Percentiles rank a stretch among this genome's conserved stretches.
Conservation (phyloP, 2,797 vertebrate species). For the Peromyscus melanophrys region DNA sequence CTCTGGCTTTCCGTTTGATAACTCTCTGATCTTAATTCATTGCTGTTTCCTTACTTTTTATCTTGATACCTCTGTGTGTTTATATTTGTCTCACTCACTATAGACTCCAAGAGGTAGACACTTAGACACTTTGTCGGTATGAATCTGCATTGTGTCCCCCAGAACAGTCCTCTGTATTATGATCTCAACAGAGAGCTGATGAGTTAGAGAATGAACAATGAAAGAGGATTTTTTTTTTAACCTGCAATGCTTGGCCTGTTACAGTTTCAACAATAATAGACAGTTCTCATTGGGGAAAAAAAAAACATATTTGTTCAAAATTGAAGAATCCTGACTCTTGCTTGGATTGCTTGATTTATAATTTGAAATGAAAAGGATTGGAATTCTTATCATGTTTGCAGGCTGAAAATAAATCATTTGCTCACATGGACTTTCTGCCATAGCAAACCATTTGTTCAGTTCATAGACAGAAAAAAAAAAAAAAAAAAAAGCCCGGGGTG, state of each 20-base stretch:
- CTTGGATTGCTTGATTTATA: not conserved
- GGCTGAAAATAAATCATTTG: slow-evolving; percentile 31
- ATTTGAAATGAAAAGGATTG: slow-evolving; percentile 45
- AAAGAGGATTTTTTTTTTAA: slow-evolving; percentile 45
- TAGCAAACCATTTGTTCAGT: not conserved
- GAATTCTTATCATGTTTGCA: not conserved
- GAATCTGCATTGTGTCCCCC: slow-evolving; percentile 12
- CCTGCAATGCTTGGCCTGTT: not conserved
- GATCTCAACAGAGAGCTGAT: not conserved
- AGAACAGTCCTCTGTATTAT: slow-evolving; percentile 4
- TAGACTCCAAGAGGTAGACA: not conserved
- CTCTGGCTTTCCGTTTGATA: not conserved
- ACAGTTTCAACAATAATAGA: slow-evolving; percentile 20
- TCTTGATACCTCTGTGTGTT: not conserved
- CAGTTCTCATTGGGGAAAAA: not conserved
- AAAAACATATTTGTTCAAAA: slow-evolving; percentile 5
- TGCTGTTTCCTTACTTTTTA: slow-evolving; percentile 6
- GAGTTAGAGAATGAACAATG: slow-evolving; percentile 26
- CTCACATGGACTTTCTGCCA: not conserved
- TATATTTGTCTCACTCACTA: not conserved
- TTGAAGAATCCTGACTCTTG: not conserved
- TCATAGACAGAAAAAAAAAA: not conserved
- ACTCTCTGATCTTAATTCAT: slow-evolving; percentile 10
- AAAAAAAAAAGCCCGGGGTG: not conserved
- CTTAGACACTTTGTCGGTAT: not conserved